A percentile compares a stretch with the other conserved stretches of the same genome.
These are phyloP conservation scores for Drosophila testacea DNA, from an alignment of 2,888 invertebrate genomes.

Conservation along the genomic window DNA sequence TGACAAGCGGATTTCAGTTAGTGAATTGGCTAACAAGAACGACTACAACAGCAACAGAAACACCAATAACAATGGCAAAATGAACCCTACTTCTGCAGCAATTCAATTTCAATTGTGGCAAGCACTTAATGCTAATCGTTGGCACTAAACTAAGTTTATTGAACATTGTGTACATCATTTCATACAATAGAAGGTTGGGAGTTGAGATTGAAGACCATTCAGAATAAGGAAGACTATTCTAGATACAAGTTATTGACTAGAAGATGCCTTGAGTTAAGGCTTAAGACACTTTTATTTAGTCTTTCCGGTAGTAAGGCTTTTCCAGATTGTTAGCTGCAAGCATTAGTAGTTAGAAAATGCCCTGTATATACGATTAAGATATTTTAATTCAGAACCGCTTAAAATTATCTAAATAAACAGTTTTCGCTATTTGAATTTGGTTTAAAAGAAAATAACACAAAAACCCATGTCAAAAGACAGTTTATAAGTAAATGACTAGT, in stretches of 20 bases:
- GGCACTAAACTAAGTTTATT: slow-evolving; percentile 26
- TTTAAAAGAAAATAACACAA: no score
- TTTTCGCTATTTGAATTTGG: no score
- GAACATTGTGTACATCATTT: slow-evolving; percentile 6
- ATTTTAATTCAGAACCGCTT: no score
- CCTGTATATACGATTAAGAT: no score
- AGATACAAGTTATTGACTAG: not conserved
- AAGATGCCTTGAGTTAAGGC: not conserved
- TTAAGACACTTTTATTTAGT: not conserved
- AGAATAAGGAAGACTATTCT: not conserved
- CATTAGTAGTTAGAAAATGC: no score
- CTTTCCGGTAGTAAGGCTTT: no score
- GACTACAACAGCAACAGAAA: not conserved
- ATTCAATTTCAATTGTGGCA: slow-evolving; percentile 47
- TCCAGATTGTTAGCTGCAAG: no score
- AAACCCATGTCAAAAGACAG: no score
- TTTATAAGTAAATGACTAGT: no score
- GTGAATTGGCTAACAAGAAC: slow-evolving; percentile 14
- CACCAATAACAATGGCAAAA: slow-evolving; percentile 19
- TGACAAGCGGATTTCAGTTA: slow-evolving; percentile 53
- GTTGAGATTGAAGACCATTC: not conserved
- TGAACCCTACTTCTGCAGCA: slow-evolving; percentile 21
- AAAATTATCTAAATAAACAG: no score
- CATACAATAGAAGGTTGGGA: not conserved
- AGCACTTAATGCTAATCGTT: slow-evolving; percentile 40